phyloP scores from a whole-genome alignment of 2,888 invertebrate genomes.

The Acanthosoma haemorrhoidale region DNA sequence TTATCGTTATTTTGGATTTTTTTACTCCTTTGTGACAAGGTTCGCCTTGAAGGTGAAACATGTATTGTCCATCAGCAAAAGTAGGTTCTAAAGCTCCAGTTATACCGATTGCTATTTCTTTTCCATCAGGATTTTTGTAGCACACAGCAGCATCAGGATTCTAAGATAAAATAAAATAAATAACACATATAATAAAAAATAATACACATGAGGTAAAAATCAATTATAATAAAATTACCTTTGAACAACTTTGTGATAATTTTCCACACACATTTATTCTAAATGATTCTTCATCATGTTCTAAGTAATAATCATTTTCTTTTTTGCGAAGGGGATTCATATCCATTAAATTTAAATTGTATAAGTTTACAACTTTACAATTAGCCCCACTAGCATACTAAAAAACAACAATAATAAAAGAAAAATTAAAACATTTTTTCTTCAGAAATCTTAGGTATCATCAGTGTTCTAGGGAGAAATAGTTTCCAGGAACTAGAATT shows the following conservation, averaged over 20 bases:
- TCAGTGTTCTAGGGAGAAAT: too few relatives aligned
- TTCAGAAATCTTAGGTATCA: too few relatives aligned
- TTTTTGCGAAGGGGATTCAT: neutral
- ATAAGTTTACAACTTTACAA: conserved; percentile 4
- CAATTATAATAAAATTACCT: neutral
- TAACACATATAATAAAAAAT: neutral
- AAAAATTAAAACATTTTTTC: too few relatives aligned
- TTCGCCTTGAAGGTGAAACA: conserved; percentile 9
- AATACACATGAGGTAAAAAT: neutral
- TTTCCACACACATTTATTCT: conserved; percentile 21
- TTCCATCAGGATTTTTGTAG: conserved; percentile 18
- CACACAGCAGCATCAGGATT: conserved; percentile 6
- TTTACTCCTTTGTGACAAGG: conserved; percentile 9
- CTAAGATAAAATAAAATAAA: neutral
- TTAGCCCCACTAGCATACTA: neutral
- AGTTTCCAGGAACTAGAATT: too few relatives aligned
- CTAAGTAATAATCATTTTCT: neutral
- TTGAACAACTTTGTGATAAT: neutral
- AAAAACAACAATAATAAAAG: neutral
- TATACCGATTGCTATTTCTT: neutral
- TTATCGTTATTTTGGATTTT: conserved; percentile 16
- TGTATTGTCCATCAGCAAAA: conserved; percentile 9
- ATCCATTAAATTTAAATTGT: neutral
- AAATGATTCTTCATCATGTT: neutral
- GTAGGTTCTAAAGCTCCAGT: neutral